Conservation (phyloP, 2,113 vertebrate species). For the Sinocyclocheilus maitianheensis region DNA sequence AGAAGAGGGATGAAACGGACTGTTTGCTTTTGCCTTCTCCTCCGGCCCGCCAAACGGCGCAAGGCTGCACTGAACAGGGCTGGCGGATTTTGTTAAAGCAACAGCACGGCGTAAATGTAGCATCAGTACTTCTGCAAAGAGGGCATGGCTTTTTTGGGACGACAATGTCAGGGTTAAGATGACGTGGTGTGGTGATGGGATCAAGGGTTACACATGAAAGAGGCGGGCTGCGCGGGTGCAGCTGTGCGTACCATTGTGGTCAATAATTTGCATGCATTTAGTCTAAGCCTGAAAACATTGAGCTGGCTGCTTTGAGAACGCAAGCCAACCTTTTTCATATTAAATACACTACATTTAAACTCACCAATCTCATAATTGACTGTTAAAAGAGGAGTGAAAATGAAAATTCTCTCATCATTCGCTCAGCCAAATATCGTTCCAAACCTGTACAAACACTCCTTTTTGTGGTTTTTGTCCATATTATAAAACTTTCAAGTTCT, state of each 20-base stretch:
- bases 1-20: conserved; percentile 62
- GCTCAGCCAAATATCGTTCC: neutral
- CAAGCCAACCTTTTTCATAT: conserved; percentile 48
- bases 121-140: conserved; percentile 20
- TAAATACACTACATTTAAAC: neutral
- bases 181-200: conserved; percentile 72
- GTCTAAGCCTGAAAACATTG: conserved; percentile 59
- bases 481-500: neutral
- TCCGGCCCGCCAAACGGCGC: conserved; percentile 62
- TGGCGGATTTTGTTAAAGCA: conserved; percentile 40
- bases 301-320: conserved; percentile 65
- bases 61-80: conserved; percentile 47
- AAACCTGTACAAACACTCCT: neutral
- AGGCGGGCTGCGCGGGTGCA: conserved; percentile 69
- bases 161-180: conserved; percentile 68
- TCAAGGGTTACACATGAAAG: conserved; percentile 79
- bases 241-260: conserved; percentile 72
- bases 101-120: conserved; percentile 30
- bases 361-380: neutral
- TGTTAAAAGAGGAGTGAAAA: neutral
- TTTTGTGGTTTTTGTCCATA: too few relatives aligned
- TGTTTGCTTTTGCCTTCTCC: conserved; percentile 70
- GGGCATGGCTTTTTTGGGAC: conserved; percentile 66
- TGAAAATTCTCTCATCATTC: neutral
- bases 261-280: conserved; percentile 74